Base-by-base conservation (phyloP, 2,888 invertebrate genomes). In the Cordilura impudica region DNA sequence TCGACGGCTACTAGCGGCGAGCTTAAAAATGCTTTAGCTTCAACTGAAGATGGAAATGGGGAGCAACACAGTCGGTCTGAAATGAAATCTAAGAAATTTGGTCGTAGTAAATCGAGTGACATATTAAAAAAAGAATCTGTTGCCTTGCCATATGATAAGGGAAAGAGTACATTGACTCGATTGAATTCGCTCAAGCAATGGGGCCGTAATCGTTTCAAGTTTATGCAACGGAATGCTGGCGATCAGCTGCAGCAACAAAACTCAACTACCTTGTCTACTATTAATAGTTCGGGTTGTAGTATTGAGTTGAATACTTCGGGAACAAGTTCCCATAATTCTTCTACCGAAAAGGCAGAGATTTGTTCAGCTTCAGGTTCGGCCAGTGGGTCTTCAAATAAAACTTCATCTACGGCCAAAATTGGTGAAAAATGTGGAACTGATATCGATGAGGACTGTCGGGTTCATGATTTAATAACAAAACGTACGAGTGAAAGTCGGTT, bases 131-230 rank as follows among this genome's bases (percentile, higher is more conserved):
- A 92, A 85, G 89, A 90, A 84, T 86, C 87, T 87, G 87, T 88
- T 86, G 88, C 89, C 86, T 87, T 88, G 83, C 88, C 88, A 81
- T 88, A 88, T 85, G 89, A 89, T 83, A 88, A 87, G 78, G 88
- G 89, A 16, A 90, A 90, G 83, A 87, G 84, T 91, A 93, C 90
- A 90, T 91, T 89, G 82, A 88, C 89, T 8, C 87, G 90, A 26
- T 94, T 96, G 88, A 95, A 95, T 88, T 94, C 94, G 23, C 90
- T 96, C 71, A 95, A 95, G 88, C 95, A 95, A 87, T 96, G 96
- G 96, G 95, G 96, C 72, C 94, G 94, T 87, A 95, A 93, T 84
- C 92, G 95, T 83, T 91, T 96, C 87, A 93, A 92, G 88, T 91
- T 95, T 86, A 94, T 95, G 86, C 94, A 94, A 84, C 92, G 93